Percentiles rank a stretch among this genome's conserved stretches.
These are phyloP conservation scores for Corvus hawaiiensis DNA, from an alignment of 2,113 vertebrate genomes.

Conservation along the genomic window DNA sequence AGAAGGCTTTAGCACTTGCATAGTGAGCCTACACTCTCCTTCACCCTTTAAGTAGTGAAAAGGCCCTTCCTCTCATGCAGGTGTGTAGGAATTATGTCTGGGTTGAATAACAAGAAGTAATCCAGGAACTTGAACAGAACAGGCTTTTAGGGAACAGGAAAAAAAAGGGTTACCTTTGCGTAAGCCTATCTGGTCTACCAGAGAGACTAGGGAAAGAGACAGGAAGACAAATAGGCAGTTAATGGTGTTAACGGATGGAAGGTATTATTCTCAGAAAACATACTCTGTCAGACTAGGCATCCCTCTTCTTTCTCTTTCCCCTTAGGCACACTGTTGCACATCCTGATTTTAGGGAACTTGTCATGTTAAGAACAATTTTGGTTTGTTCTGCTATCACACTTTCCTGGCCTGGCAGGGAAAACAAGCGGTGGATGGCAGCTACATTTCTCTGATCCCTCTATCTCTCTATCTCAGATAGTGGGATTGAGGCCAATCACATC, in stretches of 20 bases:
- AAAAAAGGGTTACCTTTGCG: not conserved
- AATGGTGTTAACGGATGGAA: not conserved
- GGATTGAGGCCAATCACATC: not conserved
- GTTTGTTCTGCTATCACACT: conserved; percentile 16
- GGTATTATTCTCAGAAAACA: not conserved
- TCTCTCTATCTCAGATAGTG: not conserved
- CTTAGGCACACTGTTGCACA: not conserved
- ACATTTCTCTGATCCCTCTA: not conserved
- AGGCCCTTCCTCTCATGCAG: not conserved
- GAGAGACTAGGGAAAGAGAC: not conserved
- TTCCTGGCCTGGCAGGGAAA: not conserved
- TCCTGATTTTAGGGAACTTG: conserved; percentile 10
- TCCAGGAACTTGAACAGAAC: not conserved
- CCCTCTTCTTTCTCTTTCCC: not conserved
- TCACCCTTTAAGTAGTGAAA: not conserved
- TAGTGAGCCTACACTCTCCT: not conserved
- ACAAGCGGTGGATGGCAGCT: not conserved
- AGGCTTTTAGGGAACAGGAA: not conserved
- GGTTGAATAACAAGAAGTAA: not conserved
- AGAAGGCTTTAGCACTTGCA: not conserved
- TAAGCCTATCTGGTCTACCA: not conserved
- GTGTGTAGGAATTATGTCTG: not conserved
- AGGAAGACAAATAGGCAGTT: not conserved
- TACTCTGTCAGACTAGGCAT: not conserved
- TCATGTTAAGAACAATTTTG: conserved; percentile 31